Evolutionary conservation across 2,888 invertebrate genomes (phyloP), one percentile per base, ranked within the genome.

Genomic region (Drosophila macrospina): DNA sequence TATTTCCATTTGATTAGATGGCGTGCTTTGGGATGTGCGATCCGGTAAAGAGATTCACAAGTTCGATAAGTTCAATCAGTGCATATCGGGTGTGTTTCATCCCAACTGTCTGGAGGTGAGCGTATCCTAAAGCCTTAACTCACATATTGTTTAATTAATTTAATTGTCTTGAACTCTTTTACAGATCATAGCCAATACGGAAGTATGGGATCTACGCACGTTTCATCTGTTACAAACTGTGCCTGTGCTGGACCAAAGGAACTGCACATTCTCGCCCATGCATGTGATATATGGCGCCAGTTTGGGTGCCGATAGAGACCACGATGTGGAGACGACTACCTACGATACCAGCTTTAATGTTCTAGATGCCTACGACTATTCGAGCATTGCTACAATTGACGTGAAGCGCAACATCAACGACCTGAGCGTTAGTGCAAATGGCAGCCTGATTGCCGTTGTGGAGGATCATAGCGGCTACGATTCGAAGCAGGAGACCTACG

Each of bases 131-230:
- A 4, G 8, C 8, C 2, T 42, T 13, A 13, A 24, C 10, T 26
- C 1, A 11, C 15, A 34, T 26, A 10, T 10, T 37, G 3, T 34
- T 15, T 36, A 26, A 4, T 42, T 41, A 6, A 30, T 57, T 42
- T 41, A 6, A 30, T 57, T 7, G 3, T 6, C 2, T 13, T 16
- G 10, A 28, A 28, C 15, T 16, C 0, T 48, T 6, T 0, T 24
- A 13, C 91, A 96, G 94, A 95, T 98, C 39, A 97, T 99, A 88
- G 98, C 99, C 59, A 99, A 99, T 91, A 98, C 98, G 0, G 99
- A 99, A 94, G 98, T 99, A 56, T 99, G 99, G 99, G 99, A 99
- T 91, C 92, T 99, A 26, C 93, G 99, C 79, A 98, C 98, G 41
- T 99, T 98, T 92, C 97, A 98, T 90, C 93, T 99, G 41, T 93